These are phyloP conservation scores for Dryoscopus gambensis DNA, from an alignment of 2,113 vertebrate genomes.

Conservation along the genomic window DNA sequence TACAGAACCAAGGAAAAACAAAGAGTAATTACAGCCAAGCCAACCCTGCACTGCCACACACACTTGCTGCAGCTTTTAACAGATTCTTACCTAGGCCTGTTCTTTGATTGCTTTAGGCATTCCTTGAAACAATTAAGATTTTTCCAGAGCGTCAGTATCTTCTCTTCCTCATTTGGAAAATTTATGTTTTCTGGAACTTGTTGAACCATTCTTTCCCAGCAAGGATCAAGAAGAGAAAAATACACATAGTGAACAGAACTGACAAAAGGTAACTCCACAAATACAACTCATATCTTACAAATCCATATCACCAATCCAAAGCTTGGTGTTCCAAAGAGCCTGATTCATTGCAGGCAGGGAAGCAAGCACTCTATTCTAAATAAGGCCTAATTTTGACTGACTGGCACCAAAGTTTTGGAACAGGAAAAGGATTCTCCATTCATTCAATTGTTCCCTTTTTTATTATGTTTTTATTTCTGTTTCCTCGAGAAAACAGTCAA, in stretches of 20 bases:
- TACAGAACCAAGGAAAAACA: not conserved
- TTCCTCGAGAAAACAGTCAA: not conserved
- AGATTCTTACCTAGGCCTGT: slow-evolving; percentile 81
- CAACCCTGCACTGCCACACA: not conserved
- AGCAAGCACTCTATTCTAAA: not conserved
- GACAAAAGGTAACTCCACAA: not conserved
- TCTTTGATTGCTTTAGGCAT: slow-evolving; percentile 93
- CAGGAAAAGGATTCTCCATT: not conserved
- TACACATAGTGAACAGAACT: not conserved
- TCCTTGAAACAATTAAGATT: slow-evolving; percentile 89
- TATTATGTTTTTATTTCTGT: not conserved
- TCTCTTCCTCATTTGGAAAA: slow-evolving; percentile 92
- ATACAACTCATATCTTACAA: not conserved
- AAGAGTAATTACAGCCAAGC: not conserved
- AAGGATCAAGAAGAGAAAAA: not conserved
- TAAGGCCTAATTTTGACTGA: not conserved
- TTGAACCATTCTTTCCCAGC: slow-evolving; percentile 82
- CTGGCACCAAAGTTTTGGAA: not conserved
- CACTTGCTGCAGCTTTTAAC: not conserved
- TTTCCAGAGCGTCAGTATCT: slow-evolving; percentile 85
- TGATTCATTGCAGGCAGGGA: not conserved
- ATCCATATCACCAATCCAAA: not conserved
- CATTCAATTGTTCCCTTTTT: not conserved
- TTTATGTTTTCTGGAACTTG: slow-evolving; percentile 87
- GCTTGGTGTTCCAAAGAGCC: not conserved